Conservation (phyloP, 2,888 invertebrate species). For the Pteria penguin region DNA sequence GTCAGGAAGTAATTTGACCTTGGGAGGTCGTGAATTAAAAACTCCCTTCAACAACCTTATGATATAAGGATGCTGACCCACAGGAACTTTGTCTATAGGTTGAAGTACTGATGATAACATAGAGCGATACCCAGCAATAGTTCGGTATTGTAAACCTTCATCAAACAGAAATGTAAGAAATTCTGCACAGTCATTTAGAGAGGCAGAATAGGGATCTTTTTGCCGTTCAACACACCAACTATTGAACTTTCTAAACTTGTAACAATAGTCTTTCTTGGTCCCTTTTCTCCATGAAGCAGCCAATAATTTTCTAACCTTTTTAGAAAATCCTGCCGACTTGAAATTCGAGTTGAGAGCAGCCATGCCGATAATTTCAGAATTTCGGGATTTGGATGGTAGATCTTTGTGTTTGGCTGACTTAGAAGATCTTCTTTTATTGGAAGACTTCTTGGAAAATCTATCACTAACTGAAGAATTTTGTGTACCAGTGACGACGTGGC, state of each 20-base stretch:
- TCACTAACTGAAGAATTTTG: slow-evolving; percentile 26
- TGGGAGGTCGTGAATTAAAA: slow-evolving; percentile 24
- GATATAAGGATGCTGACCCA: slow-evolving; percentile 19
- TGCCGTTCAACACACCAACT: slow-evolving; percentile 51
- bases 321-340: slow-evolving; percentile 41
- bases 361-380: slow-evolving; percentile 45
- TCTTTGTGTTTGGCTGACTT: slow-evolving; percentile 28
- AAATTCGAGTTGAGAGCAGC: slow-evolving; percentile 44
- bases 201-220: slow-evolving; percentile 47
- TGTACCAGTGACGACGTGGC: slow-evolving; percentile 42
- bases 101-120: slow-evolving; percentile 21
- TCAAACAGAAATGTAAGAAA: slow-evolving; percentile 28
- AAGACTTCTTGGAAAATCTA: slow-evolving; percentile 26
- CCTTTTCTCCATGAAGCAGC: slow-evolving; percentile 44
- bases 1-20: slow-evolving; percentile 11
- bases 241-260: slow-evolving; percentile 43
- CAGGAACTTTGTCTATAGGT: slow-evolving; percentile 3
- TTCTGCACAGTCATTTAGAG: slow-evolving; percentile 31
- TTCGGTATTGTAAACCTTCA: slow-evolving; percentile 9
- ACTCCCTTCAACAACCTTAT: slow-evolving; percentile 18
- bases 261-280: slow-evolving; percentile 43
- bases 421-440: slow-evolving; percentile 30
- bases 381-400: slow-evolving; percentile 43
- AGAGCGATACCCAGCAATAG: slow-evolving; percentile 29
- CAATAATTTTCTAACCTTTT: slow-evolving; percentile 40